Evolutionary conservation across 2,797 vertebrate species (phyloP), one percentile per base, ranked within the genome.

Genomic region (Percopsis omiscomaycus): DNA sequence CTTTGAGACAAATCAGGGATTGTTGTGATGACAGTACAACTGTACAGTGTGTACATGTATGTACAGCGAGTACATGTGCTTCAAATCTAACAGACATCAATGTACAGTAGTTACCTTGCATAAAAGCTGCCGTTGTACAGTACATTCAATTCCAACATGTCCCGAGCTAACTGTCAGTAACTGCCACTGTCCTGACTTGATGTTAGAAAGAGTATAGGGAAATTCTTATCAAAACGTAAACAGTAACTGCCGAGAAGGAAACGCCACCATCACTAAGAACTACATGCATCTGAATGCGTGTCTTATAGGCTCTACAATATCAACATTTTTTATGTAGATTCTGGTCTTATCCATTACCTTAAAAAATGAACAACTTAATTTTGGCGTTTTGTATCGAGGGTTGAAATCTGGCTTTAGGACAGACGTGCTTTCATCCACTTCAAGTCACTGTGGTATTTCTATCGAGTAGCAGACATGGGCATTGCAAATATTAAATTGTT

Each of bases 1-100:
- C 95, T 99, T 93, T 99, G 93, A 95, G 85, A 75, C 69, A 69
- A 70, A 64, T 81, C 80, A 81, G 86, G 80, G 86, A 88, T 84
- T 77, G 76, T 76, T 83, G 73, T 69, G 74, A 86, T 84, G 68
- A 66, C 78, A 82, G 82, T 91, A 86, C 89, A 89, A 73, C 84
- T 89, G 89, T 89, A 85, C 83, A 86, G 79, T 83, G 66, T 89
- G 87, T 87, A 90, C 85, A 81, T 84, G 71, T 86, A 63, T 89
- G 85, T 90, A 84, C 84, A 85, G 71, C 71, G 78, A 86, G 83
- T 79, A 91, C 83, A 69, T 82, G 83, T 89, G 88, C 86, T 84
- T 83, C 79, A 70, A 74, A 86, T 73, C 79, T 61, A 75, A 79
- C 79, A 79, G 79, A 84, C 80, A 79, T 83, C 68, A 57, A 69